These are phyloP conservation scores for Lophotis ruficrista DNA, from an alignment of 2,113 vertebrate species.

Conservation along the genomic window DNA sequence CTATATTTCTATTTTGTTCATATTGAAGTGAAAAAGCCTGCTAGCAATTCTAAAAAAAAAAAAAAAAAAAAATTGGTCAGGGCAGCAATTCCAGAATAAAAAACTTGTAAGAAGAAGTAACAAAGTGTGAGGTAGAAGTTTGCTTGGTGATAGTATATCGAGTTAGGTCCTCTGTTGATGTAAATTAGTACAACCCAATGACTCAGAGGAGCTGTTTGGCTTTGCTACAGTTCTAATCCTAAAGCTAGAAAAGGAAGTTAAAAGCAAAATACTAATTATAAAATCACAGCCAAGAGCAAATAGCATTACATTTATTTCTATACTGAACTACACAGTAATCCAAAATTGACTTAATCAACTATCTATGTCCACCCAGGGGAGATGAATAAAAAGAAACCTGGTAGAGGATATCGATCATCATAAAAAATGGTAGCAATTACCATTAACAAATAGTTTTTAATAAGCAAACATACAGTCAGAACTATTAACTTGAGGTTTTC, in stretches of 20 bases:
- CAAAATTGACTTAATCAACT: conserved; percentile 50
- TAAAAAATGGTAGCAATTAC: conserved; percentile 53
- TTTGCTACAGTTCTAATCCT: conserved; percentile 33
- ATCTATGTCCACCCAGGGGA: conserved; percentile 37
- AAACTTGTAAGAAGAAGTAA: background rate
- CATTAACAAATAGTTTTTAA: conserved; percentile 55
- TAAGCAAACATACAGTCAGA: conserved; percentile 1
- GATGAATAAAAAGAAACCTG: conserved; percentile 3
- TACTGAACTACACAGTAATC: background rate
- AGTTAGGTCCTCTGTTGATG: background rate
- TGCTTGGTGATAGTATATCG: background rate
- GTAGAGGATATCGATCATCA: conserved; percentile 28
- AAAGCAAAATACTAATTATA: conserved; percentile 60
- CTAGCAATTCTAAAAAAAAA: background rate
- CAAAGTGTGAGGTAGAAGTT: background rate
- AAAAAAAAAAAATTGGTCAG: background rate
- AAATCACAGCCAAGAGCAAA: conserved; percentile 52
- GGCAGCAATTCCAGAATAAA: background rate
- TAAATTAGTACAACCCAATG: background rate
- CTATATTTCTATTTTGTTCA: background rate
- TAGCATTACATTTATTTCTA: background rate
- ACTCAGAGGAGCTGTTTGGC: background rate
- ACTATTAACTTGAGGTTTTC: background rate
- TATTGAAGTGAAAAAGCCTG: background rate
- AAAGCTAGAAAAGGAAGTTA: conserved; percentile 34